phyloP scores from a whole-genome alignment of 2,888 invertebrate genomes.

The Coelinius sp. region DNA sequence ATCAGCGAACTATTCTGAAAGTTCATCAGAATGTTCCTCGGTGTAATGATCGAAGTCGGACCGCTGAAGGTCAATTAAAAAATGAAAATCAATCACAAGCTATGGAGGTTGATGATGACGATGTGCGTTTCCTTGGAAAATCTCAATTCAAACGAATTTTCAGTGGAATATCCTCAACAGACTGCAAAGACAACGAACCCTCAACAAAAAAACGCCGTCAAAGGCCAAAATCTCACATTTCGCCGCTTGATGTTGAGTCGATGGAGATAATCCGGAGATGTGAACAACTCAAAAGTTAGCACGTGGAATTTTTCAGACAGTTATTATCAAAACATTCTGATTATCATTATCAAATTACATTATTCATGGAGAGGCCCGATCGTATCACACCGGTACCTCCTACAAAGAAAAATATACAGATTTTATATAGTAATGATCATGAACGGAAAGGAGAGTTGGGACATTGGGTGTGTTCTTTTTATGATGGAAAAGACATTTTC shows the following conservation, averaged over 20 bases:
- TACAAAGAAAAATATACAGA: constrained; percentile 34
- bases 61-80: too few species aligned
- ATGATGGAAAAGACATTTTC: constrained; percentile 25
- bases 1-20: too few species aligned
- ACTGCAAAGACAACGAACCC: neutral
- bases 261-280: neutral
- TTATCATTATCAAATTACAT: constrained; percentile 21
- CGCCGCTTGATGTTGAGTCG: neutral
- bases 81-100: too few species aligned
- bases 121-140: too few species aligned
- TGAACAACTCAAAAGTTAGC: constrained; percentile 27
- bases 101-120: too few species aligned
- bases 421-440: too few species aligned
- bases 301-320: constrained; percentile 28
- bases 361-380: constrained; percentile 9
- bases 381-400: constrained; percentile 29
- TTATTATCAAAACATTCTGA: constrained; percentile 27
- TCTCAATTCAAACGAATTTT: neutral
- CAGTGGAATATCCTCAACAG: neutral
- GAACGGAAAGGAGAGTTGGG: constrained; percentile 32
- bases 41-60: too few species aligned
- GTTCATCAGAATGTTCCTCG: too few species aligned
- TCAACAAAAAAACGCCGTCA: neutral
- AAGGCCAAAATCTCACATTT: neutral
- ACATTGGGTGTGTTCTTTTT: constrained; percentile 32